These are phyloP conservation scores for Melanostoma mellinum DNA, from an alignment of 2,888 invertebrate genomes.

Conservation along the genomic window DNA sequence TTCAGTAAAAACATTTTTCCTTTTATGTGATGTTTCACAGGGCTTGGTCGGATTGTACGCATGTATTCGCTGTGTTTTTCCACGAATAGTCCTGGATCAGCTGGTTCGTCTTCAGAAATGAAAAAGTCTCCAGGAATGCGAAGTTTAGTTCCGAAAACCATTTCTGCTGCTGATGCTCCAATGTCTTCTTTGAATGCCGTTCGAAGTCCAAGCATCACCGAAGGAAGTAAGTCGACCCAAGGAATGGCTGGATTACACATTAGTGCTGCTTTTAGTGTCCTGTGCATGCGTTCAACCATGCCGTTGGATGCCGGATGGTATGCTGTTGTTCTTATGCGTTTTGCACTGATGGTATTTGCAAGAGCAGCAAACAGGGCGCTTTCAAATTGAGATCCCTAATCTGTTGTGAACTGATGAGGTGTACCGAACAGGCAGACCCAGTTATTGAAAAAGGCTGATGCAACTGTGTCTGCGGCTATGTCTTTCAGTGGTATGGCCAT, in stretches of 20 bases:
- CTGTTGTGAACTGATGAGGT: slow-evolving; percentile 76
- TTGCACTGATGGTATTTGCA: slow-evolving; percentile 74
- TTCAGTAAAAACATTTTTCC: not conserved
- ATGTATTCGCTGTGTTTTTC: no score
- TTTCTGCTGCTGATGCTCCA: slow-evolving; percentile 75
- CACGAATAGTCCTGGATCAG: no score
- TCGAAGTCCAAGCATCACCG: slow-evolving; percentile 77
- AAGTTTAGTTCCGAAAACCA: slow-evolving; percentile 76
- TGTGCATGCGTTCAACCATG: no score
- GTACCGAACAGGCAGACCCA: slow-evolving; percentile 81
- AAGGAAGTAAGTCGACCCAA: slow-evolving; percentile 76
- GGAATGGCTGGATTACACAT: slow-evolving; percentile 70
- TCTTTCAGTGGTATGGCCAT: slow-evolving; percentile 9
- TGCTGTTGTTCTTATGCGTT: slow-evolving; percentile 74
- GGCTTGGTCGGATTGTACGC: no score
- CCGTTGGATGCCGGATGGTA: slow-evolving; percentile 80
- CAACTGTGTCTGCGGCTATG: slow-evolving; percentile 68
- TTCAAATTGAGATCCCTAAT: slow-evolving; percentile 79
- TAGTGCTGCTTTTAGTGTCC: slow-evolving; percentile 68
- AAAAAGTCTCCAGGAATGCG: slow-evolving; percentile 74
- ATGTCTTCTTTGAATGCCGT: slow-evolving; percentile 76
- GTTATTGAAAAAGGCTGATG: not conserved
- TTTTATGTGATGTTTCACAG: not conserved
- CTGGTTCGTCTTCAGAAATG: not conserved
- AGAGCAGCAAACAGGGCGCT: slow-evolving; percentile 75